A percentile compares a stretch with the other conserved stretches of the same genome.
Evolutionary conservation across 2,113 vertebrate genomes (phyloP).

Genomic region (Pygoscelis adeliae): DNA sequence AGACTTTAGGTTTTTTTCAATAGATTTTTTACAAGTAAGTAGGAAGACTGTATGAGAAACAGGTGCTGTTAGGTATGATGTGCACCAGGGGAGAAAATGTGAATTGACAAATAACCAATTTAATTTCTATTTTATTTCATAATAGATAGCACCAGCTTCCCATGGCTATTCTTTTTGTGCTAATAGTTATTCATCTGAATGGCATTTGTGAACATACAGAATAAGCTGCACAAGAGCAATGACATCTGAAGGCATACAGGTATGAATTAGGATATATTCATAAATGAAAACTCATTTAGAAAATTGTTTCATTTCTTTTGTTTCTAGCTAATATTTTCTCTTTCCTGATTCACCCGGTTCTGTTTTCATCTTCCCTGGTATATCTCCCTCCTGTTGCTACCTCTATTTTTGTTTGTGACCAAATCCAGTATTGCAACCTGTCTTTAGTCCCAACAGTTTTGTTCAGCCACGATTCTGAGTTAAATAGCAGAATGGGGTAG

Average conservation of each 20-base stretch:
- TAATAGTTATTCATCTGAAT: background rate
- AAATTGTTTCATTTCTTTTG: background rate
- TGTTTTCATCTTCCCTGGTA: background rate
- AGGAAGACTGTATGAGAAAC: background rate
- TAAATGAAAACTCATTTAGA: background rate
- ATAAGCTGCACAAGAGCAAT: background rate
- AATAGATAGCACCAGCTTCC: background rate
- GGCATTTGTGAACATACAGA: background rate
- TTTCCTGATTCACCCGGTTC: background rate
- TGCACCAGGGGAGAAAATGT: background rate
- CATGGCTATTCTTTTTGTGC: background rate
- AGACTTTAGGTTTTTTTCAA: background rate
- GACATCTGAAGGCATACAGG: background rate
- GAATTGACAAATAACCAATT: background rate
- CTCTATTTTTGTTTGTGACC: background rate
- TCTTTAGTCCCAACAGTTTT: background rate
- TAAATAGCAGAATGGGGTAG: background rate
- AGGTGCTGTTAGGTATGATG: background rate
- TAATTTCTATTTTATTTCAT: background rate
- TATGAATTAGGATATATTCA: background rate
- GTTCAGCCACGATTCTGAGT: background rate
- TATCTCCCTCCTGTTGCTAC: background rate
- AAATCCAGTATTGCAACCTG: background rate
- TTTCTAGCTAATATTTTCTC: background rate
- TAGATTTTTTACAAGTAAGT: background rate